Conservation (phyloP, 2,113 vertebrate species). For the Sinosuthora webbiana region DNA sequence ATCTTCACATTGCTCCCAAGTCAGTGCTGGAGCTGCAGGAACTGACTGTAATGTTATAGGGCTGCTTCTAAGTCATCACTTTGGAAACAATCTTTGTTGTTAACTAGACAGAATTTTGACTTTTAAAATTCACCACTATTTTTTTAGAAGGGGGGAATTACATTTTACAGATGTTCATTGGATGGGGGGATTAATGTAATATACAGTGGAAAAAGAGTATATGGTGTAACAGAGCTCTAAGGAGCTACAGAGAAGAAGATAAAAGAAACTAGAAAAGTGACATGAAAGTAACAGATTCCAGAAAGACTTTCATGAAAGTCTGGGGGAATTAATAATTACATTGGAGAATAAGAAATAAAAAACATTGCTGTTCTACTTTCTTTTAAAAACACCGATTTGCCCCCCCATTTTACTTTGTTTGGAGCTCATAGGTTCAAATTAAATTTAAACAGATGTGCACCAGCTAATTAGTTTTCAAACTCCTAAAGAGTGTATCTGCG, state of each 20-base stretch:
- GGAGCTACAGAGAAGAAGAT: not conserved
- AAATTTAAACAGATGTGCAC: constrained; percentile 56
- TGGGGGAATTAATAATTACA: not conserved
- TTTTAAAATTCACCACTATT: not conserved
- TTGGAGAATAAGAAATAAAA: constrained; percentile 28
- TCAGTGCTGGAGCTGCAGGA: not conserved
- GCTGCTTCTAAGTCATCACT: not conserved
- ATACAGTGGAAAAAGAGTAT: not conserved
- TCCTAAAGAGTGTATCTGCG: not conserved
- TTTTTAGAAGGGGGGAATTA: not conserved
- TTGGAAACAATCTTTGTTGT: not conserved
- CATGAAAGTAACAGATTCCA: constrained; percentile 20
- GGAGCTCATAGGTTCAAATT: constrained; percentile 6
- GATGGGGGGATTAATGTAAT: not conserved
- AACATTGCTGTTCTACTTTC: not conserved
- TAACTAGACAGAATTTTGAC: not conserved
- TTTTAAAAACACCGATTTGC: constrained; percentile 23
- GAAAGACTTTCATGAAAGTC: not conserved
- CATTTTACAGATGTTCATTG: not conserved
- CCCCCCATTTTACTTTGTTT: constrained; percentile 26
- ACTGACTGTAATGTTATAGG: not conserved
- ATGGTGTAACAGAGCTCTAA: not conserved
- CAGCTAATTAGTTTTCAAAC: constrained; percentile 34
- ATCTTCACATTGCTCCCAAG: not conserved
- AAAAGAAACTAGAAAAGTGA: constrained; percentile 1